These are phyloP conservation scores for Gymnogyps californianus DNA, from an alignment of 2,113 vertebrate genomes.

Conservation along the genomic window DNA sequence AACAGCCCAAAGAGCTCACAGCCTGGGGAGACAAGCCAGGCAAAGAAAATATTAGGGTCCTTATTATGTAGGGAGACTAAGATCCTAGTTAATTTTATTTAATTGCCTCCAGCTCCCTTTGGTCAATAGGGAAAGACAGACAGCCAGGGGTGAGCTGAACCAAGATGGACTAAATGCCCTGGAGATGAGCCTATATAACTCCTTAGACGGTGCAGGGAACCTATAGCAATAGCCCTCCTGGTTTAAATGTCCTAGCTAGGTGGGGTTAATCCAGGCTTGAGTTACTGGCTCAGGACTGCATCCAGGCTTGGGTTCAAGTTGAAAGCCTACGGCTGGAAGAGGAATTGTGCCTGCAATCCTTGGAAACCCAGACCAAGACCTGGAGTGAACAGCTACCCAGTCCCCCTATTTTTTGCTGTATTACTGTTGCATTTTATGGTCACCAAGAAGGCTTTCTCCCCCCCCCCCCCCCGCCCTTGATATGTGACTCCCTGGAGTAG, in stretches of 20 bases:
- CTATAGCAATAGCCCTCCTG: background rate
- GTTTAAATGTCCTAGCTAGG: background rate
- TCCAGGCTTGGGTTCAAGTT: background rate
- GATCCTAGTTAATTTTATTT: background rate
- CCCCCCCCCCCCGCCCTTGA: accelerated
- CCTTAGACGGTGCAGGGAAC: too few species aligned
- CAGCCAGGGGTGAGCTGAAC: background rate
- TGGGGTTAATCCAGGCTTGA: background rate
- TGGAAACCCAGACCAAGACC: background rate
- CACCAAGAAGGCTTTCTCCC: background rate
- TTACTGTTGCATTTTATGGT: background rate
- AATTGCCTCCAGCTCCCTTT: background rate
- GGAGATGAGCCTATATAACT: background rate
- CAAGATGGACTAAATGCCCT: background rate
- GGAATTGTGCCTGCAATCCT: background rate
- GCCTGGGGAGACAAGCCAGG: background rate
- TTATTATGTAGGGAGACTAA: background rate
- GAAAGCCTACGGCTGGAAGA: background rate
- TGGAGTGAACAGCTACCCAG: background rate
- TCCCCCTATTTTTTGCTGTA: background rate
- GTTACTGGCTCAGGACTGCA: background rate
- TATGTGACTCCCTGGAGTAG: background rate
- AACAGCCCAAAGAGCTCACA: background rate
- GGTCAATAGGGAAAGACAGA: background rate
- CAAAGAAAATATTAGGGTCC: background rate